phyloP scores from a whole-genome alignment of 2,797 vertebrate species.

The Microctenopoma stevenorrisi region DNA sequence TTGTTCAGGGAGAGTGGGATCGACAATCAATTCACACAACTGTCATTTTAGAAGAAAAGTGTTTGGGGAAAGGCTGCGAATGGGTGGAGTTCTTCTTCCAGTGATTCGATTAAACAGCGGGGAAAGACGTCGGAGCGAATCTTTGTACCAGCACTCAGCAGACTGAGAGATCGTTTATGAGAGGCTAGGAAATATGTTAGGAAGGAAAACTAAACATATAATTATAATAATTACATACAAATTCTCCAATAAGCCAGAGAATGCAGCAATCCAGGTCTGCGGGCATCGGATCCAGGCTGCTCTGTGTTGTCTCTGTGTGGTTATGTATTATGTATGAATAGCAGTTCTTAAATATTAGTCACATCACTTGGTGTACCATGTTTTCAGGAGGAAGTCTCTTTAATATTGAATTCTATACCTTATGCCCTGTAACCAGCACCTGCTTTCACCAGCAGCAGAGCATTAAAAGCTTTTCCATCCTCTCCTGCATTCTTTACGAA shows the following conservation, averaged over 20 bases:
- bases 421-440: constrained; percentile 8
- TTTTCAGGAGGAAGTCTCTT: constrained; percentile 14
- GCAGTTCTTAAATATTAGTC: neutral
- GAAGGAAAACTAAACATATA: neutral
- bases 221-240: neutral
- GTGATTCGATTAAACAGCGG: neutral
- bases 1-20: neutral
- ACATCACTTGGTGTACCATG: constrained; percentile 1
- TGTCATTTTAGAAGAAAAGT: no score
- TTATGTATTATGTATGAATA: neutral
- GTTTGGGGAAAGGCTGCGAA: neutral
- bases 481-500: constrained; percentile 37
- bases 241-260: neutral
- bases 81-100: neutral
- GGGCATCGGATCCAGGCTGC: neutral
- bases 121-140: neutral
- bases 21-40: neutral
- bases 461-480: constrained; percentile 22
- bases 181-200: neutral
- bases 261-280: neutral
- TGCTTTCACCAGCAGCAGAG: constrained; percentile 30
- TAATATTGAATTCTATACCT: neutral
- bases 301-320: neutral
- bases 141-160: neutral
- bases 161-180: neutral